These are phyloP conservation scores for Gymnothorax javanicus DNA, from an alignment of 2,797 vertebrate species.

Conservation along the genomic window DNA sequence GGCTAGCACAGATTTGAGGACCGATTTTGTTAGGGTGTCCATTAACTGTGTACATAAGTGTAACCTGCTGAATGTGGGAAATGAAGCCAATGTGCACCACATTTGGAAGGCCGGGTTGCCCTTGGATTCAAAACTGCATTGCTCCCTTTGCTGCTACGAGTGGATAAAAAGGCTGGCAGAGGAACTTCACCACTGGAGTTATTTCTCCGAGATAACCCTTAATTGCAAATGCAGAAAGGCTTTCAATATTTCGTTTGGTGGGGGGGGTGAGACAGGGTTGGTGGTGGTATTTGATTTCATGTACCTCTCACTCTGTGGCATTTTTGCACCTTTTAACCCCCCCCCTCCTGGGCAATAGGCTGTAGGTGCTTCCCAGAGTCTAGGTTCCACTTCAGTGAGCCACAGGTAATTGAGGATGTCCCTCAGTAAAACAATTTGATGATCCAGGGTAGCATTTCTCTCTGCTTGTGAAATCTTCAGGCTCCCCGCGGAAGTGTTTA, in stretches of 20 bases:
- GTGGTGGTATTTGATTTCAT: constrained; percentile 40
- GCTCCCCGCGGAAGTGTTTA: neutral
- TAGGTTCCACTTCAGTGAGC: constrained; percentile 66
- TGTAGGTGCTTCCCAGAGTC: constrained; percentile 60
- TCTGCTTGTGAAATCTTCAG: constrained; percentile 42
- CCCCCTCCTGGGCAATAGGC: constrained; percentile 57
- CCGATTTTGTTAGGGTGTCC: neutral
- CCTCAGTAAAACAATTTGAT: constrained; percentile 73
- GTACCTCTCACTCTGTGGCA: constrained; percentile 53
- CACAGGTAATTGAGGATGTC: constrained; percentile 68
- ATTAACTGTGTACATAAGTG: neutral
- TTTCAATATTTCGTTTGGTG: constrained; percentile 50
- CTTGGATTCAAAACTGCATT: neutral
- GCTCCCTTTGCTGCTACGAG: neutral
- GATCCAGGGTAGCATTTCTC: constrained; percentile 66
- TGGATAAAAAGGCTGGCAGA: neutral
- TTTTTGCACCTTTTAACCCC: constrained; percentile 60
- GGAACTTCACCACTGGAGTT: neutral
- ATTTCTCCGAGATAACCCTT: constrained; percentile 41
- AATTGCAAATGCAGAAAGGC: constrained; percentile 46
- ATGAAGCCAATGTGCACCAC: neutral
- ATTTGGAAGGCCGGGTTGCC: neutral
- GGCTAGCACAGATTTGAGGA: neutral
- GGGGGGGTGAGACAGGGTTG: constrained; percentile 29
- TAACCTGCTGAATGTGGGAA: neutral